A percentile compares a stretch with the other conserved stretches of the same genome.
phyloP scores from a whole-genome alignment of 2,113 vertebrate species.

The Calypte anna region DNA sequence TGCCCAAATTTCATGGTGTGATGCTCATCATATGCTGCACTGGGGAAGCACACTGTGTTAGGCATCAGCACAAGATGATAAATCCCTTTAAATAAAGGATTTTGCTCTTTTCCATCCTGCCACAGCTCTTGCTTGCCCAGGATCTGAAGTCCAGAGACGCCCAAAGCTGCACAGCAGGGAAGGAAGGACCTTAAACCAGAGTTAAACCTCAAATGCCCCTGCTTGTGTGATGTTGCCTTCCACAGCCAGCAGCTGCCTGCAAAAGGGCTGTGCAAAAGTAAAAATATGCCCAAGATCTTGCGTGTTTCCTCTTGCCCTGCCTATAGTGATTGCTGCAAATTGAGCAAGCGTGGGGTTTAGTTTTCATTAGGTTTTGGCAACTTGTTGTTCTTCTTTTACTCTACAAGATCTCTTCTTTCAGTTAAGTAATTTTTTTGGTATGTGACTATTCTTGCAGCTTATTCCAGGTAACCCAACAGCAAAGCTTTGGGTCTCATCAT shows the following conservation, averaged over 20 bases:
- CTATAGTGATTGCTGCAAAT: not conserved
- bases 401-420: not conserved
- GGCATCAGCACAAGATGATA: not conserved
- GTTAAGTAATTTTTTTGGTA: not conserved
- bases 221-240: rapidly evolving
- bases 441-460: rapidly evolving
- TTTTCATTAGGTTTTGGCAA: conserved; percentile 21
- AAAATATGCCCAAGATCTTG: rapidly evolving
- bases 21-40: not conserved
- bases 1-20: not conserved
- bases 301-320: not conserved
- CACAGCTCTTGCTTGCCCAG: not conserved
- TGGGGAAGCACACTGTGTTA: rapidly evolving
- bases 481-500: not conserved
- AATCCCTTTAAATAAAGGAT: not conserved
- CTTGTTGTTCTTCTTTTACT: not conserved
- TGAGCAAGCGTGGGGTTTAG: not conserved
- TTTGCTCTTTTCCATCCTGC: not conserved
- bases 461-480: rapidly evolving
- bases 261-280: not conserved
- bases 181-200: not conserved
- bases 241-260: not conserved
- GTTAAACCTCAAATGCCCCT: rapidly evolving
- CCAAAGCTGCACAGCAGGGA: not conserved
- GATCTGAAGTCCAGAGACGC: rapidly evolving